Evolutionary conservation across 2,113 vertebrate species (phyloP).

Genomic region (Lasiurus borealis): DNA sequence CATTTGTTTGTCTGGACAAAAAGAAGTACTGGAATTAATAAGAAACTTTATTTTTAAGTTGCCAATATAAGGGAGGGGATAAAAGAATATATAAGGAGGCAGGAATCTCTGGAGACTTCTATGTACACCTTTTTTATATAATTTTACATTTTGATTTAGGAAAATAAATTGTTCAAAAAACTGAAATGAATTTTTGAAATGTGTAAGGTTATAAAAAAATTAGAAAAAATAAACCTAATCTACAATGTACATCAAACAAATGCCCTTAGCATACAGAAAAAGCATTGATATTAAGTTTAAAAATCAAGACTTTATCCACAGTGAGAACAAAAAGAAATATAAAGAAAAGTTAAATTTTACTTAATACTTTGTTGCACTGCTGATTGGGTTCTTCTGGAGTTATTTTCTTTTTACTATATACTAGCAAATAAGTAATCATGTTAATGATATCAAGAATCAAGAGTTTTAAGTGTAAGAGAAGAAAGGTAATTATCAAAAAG

Average conservation of each 20-base stretch:
- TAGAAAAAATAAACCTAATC: background rate
- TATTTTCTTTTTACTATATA: no score
- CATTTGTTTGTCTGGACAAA: background rate
- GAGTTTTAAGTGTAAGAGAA: no score
- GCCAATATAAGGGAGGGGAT: background rate
- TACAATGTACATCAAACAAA: background rate
- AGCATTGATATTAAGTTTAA: no score
- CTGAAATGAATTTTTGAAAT: background rate
- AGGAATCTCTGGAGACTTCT: background rate
- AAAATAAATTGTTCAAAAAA: constrained; percentile 17
- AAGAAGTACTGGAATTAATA: constrained; percentile 14
- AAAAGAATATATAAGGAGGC: background rate
- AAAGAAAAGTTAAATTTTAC: no score
- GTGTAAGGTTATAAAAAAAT: background rate
- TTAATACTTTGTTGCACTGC: no score
- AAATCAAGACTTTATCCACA: no score
- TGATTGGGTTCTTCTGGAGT: no score
- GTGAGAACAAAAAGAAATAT: no score
- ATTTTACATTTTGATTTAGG: constrained; percentile 34
- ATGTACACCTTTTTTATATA: background rate
- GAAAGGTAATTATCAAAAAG: no score
- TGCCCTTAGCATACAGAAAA: no score
- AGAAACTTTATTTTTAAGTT: background rate
- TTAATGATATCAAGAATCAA: no score
- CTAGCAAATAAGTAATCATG: no score